Evolutionary conservation across 1,140 invertebrate species (phyloP), one percentile per base, ranked within the genome.

Genomic region (Dendroctonus valens): DNA sequence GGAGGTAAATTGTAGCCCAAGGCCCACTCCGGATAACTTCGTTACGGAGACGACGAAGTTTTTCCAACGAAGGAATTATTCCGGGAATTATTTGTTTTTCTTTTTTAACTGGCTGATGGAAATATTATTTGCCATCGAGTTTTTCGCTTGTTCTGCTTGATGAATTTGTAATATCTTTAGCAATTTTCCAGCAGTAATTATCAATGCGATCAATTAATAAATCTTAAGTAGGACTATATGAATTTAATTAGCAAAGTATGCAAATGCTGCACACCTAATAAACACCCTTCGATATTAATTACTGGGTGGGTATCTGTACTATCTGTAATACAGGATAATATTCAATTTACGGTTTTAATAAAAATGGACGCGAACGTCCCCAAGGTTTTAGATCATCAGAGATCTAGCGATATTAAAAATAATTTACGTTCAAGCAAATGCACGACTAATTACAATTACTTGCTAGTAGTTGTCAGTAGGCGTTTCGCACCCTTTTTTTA

Each of bases 1-100:
- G 51, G 65, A 67, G 44, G 65, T 48, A 67, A 67, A 67, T 67
- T 67, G 65, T 67, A 67, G 65, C 65, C 65, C 40, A 49, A 38
- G 65, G 65, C 53, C 41, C 59, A 61, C 41, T 67, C 55, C 64
- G 64, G 26, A 26, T 67, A 67, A 67, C 58, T 61, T 67, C 65
- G 65, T 62, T 67, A 62, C 51, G 51, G 26, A 42, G 59, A 60
- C 40, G 65, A 55, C 58, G 65, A 61, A 59, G 53, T 60, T 60
- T 55, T 67, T 67, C 57, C 51, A 40, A 40, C 49, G 57, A 49
- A 50, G 50, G 44, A 61, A 49, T 49, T 64, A 61, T 61, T 61
- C 8, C 41, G n/a, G 48, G 37, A 54, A 53, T 63, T 66, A 61
- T 67, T 61, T 55, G 42, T 67, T 61, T 67, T 67, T 61, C 49